Evolutionary conservation across 1,140 invertebrate species (phyloP).

Genomic region (roundworm (Caenorhabditis elegans)): DNA sequence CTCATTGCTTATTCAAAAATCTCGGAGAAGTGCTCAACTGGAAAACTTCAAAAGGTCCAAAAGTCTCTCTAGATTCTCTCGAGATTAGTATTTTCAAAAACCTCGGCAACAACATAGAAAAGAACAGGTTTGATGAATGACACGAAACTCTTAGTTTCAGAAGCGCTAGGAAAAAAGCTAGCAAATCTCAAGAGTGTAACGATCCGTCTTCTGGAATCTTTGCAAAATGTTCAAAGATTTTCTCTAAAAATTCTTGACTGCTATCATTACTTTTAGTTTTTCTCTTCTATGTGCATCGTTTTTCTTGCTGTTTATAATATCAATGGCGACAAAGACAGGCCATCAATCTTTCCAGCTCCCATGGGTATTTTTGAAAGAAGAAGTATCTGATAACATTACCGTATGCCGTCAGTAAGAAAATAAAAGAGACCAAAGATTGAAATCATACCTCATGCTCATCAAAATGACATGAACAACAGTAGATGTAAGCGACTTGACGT

Average conservation of each 20-base stretch:
- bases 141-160: neutral
- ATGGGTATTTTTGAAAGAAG: neutral
- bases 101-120: neutral
- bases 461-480: constrained; percentile 66
- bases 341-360: neutral
- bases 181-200: constrained; percentile 25
- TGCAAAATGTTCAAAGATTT: neutral
- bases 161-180: neutral
- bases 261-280: constrained; percentile 27
- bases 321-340: constrained; percentile 21
- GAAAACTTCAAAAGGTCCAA: neutral
- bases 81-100: neutral
- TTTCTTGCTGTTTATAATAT: constrained; percentile 30
- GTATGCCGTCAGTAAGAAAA: neutral
- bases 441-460: constrained; percentile 63
- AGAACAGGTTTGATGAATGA: neutral
- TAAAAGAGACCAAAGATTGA: neutral
- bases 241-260: neutral
- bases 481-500: constrained; percentile 61
- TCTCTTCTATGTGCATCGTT: neutral
- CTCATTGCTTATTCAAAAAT: neutral
- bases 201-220: constrained; percentile 6
- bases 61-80: too few relatives aligned
- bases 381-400: constrained; percentile 28
- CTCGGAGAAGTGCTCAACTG: constrained; percentile 16